Evolutionary conservation across 2,888 invertebrate species (phyloP), one percentile per base, ranked within the genome.

Genomic region (Oasisia sp.): DNA sequence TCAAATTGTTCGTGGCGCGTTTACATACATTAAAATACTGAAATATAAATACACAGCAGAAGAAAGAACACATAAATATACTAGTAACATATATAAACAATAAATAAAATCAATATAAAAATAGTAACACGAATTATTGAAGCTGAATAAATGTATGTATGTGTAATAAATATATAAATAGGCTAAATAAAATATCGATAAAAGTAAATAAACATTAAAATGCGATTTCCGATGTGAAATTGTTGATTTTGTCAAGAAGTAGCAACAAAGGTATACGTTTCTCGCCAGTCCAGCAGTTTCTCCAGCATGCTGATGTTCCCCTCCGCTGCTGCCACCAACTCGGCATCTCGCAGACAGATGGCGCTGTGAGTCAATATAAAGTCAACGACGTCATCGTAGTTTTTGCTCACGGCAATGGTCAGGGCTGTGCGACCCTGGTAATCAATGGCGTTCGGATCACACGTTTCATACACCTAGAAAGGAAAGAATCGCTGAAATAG

Each of bases 371-470:
- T 44, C 90, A 90, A 90, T 7, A 90, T 32, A 44, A 32, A 44
- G 3, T 90, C 90, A 14, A 90, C 90, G 14, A 90, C 44, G 38
- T 90, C 90, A 19, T 90, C 44, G 44, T 90, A 32, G 38, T 90
- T 32, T 14, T 90, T 90, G n/a, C 38, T 90, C 32, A 90, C 32
- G 44, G 90, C 90, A 0, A 90, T 90, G 38, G 32, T 32, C 44
- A 90, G 90, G 32, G 44, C 90, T 19, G 90, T 38, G 19, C 90
- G 90, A 90, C 90, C 90, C 38, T 90, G n/a, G 90, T 90, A 90
- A 32, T 90, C 90, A 19, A 32, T 32, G 90, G 32, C 9, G 32
- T 90, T 90, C 7, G 44, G 32, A 32, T 90, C 90, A 74, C 74
- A 74, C 3, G 74, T 27, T 14, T 74, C 27, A 27, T 74, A 74